These are phyloP conservation scores for Pteria penguin DNA, from an alignment of 2,888 invertebrate genomes.

Conservation along the genomic window DNA sequence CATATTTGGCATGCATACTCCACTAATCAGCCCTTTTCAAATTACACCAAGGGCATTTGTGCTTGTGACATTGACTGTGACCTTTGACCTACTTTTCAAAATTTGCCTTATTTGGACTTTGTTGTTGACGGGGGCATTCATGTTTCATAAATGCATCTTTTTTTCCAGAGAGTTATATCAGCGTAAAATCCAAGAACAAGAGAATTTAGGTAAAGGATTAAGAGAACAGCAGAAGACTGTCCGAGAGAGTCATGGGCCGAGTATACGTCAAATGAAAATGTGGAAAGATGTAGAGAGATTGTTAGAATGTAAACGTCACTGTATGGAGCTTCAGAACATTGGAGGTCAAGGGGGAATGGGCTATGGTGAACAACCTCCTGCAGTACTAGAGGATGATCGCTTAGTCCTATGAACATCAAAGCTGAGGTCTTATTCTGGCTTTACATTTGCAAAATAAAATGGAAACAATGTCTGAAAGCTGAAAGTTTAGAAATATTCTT, in stretches of 20 bases:
- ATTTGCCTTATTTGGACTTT: too few relatives aligned
- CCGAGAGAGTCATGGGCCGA: conserved; percentile 81
- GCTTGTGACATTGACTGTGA: too few relatives aligned
- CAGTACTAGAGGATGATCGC: conserved; percentile 71
- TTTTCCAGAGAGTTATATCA: conserved; percentile 84
- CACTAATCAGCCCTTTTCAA: too few relatives aligned
- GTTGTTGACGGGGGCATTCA: too few relatives aligned
- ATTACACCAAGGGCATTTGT: too few relatives aligned
- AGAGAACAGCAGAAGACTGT: conserved; percentile 81
- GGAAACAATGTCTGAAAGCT: too few relatives aligned
- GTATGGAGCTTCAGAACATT: conserved; percentile 54
- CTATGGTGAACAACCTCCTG: conserved; percentile 66
- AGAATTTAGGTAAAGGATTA: conserved; percentile 81
- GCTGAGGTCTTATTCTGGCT: too few relatives aligned
- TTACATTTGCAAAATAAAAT: too few relatives aligned
- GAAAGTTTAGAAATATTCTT: too few relatives aligned
- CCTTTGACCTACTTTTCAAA: too few relatives aligned
- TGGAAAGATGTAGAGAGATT: conserved; percentile 82
- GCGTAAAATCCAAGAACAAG: conserved; percentile 84
- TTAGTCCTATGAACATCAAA: conserved; percentile 58
- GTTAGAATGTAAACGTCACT: conserved; percentile 78
- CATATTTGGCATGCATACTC: too few relatives aligned
- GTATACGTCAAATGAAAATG: conserved; percentile 82
- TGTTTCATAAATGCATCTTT: too few relatives aligned
- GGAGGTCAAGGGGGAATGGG: conserved; percentile 42